A percentile compares a stretch with the other conserved stretches of the same genome.
phyloP scores from a whole-genome alignment of 2,113 vertebrate genomes.

The Ictidomys tridecemlineatus region DNA sequence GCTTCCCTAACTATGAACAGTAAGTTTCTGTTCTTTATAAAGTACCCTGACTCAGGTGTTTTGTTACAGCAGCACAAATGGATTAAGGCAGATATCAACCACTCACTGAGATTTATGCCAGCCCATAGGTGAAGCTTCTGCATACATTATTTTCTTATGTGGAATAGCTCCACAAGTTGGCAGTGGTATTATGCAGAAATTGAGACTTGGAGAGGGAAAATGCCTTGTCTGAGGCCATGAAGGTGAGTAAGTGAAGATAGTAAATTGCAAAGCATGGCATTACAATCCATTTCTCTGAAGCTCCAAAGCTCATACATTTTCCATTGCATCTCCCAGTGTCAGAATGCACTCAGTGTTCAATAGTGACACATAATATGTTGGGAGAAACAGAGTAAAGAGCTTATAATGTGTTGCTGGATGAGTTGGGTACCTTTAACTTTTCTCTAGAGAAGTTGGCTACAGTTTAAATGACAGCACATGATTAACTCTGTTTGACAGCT shows the following conservation, averaged over 20 bases:
- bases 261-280: not conserved
- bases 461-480: not conserved
- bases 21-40: not conserved
- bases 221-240: not conserved
- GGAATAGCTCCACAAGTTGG: not conserved
- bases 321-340: not conserved
- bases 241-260: not conserved
- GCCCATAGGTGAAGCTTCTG: not conserved
- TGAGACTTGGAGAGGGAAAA: not conserved
- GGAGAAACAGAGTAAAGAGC: not conserved
- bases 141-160: not conserved
- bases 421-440: not conserved
- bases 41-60: not conserved
- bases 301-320: not conserved
- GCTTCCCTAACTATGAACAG: not conserved
- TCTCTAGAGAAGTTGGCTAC: not conserved
- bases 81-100: not conserved
- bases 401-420: not conserved
- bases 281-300: not conserved
- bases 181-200: not conserved
- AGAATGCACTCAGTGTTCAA: not conserved
- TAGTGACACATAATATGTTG: not conserved
- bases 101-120: not conserved
- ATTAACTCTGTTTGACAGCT: not conserved
- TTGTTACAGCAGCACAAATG: not conserved